Evolutionary conservation across 2,888 invertebrate genomes (phyloP), one percentile per base, ranked within the genome.

Genomic region (Ophion obscuratus): DNA sequence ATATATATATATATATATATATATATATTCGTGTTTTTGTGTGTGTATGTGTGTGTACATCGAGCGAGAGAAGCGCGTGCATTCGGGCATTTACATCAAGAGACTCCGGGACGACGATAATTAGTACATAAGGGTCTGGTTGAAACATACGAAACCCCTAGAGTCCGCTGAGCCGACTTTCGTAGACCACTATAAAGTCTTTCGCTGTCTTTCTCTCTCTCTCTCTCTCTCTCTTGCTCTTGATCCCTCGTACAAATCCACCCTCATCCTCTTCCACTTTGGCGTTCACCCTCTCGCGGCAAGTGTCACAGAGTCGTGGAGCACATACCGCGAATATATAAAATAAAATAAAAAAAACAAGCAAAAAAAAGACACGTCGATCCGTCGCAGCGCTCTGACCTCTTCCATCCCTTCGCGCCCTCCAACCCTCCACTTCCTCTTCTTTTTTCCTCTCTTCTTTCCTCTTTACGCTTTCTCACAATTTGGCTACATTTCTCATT

Each of bases 51-150:
- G 61, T 40, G 40, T 59, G 59, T 68, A 59, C 17, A 47, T 36
- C 6, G 40, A 79, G 78, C 24, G 70, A 70, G 68, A 59, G 67
- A 68, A n/a, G 82, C 80, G 87, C 88, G 91, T 92, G 92, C 92
- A 91, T 92, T 91, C 88, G 90, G 90, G 92, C 93, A 90, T 93
- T 92, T 91, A 90, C 89, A 90, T 92, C 89, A 91, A 93, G 93
- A 92, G 92, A 61, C 91, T 91, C 87, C 89, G 89, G 88, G 91
- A 93, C 91, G 92, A 92, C 92, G 93, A 93, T 93, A 93, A 93
- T 93, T 93, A 93, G 93, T 92, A 90, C 89, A 91, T 90, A 91
- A 92, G 92, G 88, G 91, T 90, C 85, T 90, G 89, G 90, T 89
- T 90, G 91, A 92, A 92, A 92, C 90, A 90, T 81, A 86, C 90